A percentile compares a stretch with the other conserved stretches of the same genome.
Conservation (phyloP, 2,888 invertebrate genomes). For the Aphrophora alni region DNA sequence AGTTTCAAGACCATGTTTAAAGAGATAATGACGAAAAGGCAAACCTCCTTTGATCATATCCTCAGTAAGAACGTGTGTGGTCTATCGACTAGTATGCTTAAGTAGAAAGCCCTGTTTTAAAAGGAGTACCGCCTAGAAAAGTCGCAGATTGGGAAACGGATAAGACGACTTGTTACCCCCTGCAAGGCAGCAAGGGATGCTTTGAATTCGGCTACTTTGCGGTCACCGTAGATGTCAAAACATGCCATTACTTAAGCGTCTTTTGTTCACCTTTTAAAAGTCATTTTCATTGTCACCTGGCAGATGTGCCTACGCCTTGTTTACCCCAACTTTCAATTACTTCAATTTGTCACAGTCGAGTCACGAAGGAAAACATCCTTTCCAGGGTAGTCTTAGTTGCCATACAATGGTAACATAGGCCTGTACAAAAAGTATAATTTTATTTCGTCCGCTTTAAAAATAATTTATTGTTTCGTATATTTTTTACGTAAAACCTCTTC, state of each 20-base stretch:
- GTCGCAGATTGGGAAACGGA: background rate
- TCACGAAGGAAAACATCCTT: background rate
- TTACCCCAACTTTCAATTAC: background rate
- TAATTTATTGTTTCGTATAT: no score
- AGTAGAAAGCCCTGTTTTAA: background rate
- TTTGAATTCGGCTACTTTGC: background rate
- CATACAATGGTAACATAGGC: no score
- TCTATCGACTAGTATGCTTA: background rate
- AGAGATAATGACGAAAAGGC: background rate
- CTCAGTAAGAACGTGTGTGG: background rate
- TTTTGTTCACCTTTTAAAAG: slow-evolving; percentile 4
- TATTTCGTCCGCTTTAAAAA: no score
- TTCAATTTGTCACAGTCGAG: background rate
- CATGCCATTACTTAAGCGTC: background rate
- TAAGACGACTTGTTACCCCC: background rate
- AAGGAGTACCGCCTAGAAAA: background rate
- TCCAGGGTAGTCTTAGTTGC: background rate
- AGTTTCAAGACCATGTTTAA: background rate
- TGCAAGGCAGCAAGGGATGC: background rate
- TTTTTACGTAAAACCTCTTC: no score
- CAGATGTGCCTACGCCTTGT: background rate
- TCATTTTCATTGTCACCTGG: slow-evolving; percentile 5
- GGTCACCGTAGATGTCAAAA: background rate
- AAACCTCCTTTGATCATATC: background rate
- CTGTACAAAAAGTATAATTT: no score